Evolutionary conservation across 1,140 invertebrate genomes (phyloP).

Genomic region (Zaprionus lachaisei): DNA sequence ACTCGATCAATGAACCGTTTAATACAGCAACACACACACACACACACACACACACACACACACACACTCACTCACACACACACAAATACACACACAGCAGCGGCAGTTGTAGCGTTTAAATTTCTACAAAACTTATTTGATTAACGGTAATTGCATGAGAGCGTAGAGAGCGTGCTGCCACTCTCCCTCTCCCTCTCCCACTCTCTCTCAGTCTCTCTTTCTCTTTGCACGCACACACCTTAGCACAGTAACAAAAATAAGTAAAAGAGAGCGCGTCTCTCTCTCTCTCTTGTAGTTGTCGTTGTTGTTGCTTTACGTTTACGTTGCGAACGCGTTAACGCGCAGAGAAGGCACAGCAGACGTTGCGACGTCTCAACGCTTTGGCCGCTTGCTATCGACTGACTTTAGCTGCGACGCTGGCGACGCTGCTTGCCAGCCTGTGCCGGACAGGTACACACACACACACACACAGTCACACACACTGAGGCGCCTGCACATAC

Average conservation of each 20-base stretch:
- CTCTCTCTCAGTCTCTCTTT: constrained; percentile 24
- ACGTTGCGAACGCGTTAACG: constrained; percentile 39
- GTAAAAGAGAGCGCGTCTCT: constrained; percentile 25
- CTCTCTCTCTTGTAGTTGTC: constrained; percentile 7
- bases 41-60: neutral
- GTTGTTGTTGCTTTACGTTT: constrained; percentile 8
- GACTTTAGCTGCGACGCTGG: constrained; percentile 43
- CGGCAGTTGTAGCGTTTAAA: constrained; percentile 60
- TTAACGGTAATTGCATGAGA: constrained; percentile 76
- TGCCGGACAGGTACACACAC: constrained; percentile 38
- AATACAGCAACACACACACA: constrained; percentile 48
- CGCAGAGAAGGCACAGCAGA: constrained; percentile 28
- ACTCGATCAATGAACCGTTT: constrained; percentile 80
- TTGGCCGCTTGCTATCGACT: constrained; percentile 69
- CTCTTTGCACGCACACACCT: constrained; percentile 22
- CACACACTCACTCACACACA: no score
- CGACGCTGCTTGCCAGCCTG: constrained; percentile 37
- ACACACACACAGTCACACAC: constrained; percentile 13
- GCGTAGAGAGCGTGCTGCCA: constrained; percentile 16
- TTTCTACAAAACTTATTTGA: constrained; percentile 82
- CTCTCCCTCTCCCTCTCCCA: constrained; percentile 25
- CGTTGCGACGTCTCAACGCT: constrained; percentile 68
- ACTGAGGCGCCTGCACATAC: constrained; percentile 5
- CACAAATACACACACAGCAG: neutral
- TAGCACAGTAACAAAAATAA: constrained; percentile 44